Base-by-base conservation (phyloP, 2,797 vertebrate species). In the Pogonophryne albipinna region DNA sequence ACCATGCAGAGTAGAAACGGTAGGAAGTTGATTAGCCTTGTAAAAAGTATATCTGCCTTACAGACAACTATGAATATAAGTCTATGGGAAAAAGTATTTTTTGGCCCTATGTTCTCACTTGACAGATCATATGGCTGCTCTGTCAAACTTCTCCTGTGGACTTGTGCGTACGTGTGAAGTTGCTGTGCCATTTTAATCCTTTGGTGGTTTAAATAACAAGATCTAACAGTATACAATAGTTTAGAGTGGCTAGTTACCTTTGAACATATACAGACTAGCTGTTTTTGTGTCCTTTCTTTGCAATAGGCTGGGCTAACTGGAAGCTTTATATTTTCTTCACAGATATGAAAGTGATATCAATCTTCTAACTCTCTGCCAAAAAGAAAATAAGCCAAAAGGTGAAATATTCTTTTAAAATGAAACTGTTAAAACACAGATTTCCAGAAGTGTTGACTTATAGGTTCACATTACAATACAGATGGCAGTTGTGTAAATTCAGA, bases 391-490 rank as follows among this genome's bases (percentile, higher is more conserved):
- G 12, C 50, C 34, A 19, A 20, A 31, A 44, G 31, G 20, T 11
- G 11, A 42, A 42, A 15, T 12, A 19, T 49, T 44, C 12, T 13
- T 66, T 20, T 42, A 65, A 65, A 27, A 50, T 41, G 1, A 42
- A 66, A 49, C 3, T 3, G 15, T 27, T 56, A 4, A 9, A 57
- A 44, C 17, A 59, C 17, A 59, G 42, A 53, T 63, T 67, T 47
- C 12, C 34, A 64, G 14, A 55, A 45, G 42, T 60, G 31, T 55
- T 15, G 38, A 31, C 1, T 27, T 27, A 27, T 27, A 14, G 15
- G 42, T 38, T 73, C 58, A 42, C 62, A 31, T 47, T 49, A 19
- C 23, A 65, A 19, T 47, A 66, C 51, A 49, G 57, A 71, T 41
- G 34, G 38, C 47, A 31, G 16, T 52, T 63, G 12, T 76, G 17